Evolutionary conservation across 1,140 invertebrate genomes (phyloP), one percentile per base, ranked within the genome.

Genomic region (Nasonia vitripennis): DNA sequence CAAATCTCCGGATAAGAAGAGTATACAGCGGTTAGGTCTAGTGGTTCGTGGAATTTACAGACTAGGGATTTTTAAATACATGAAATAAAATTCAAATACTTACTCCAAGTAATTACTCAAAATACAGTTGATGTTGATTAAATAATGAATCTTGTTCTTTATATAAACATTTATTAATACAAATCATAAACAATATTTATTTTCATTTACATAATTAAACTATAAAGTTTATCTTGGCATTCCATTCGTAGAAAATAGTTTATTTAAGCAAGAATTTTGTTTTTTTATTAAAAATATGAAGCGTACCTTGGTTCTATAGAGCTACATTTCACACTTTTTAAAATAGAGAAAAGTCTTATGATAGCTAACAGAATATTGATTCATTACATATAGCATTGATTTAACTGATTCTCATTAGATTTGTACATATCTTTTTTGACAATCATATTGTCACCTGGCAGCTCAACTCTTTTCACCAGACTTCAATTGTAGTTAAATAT

Each of bases 401-500:
- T 27, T 23, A 0, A 51, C 75, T 48, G 9, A 31, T 48, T 31
- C 20, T 31, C 23, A 11, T 27, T 31, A 45, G 10, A 45, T 78
- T 78, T 78, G 41, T 78, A 78, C 77, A 78, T 23, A 78, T 34
- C 11, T 51, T 62, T 48, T 23, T 31, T n/a, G 41, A 77, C 41
- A 77, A 77, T n/a, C 45, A 2, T 17, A n/a, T 77, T 77, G 74
- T 45, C 74, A 77, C 2, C 41, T 62, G 17, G 17, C 55, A n/a
- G 5, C 20, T 14, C 51, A 10, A 45, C 10, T 45, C 17, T 62
- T 62, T 62, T n/a, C 1, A n/a, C 17, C 7, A 62, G 55, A 12
- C 27, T 12, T 71, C 12, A 31, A 71, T 62, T 62, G 17, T 62
- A 62, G 0, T 62, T 3, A 9, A 67, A 34, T 71, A 89, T 88